A percentile compares a stretch with the other conserved stretches of the same genome.
phyloP scores from a whole-genome alignment of 2,888 invertebrate species.

The Litoditis marina region DNA sequence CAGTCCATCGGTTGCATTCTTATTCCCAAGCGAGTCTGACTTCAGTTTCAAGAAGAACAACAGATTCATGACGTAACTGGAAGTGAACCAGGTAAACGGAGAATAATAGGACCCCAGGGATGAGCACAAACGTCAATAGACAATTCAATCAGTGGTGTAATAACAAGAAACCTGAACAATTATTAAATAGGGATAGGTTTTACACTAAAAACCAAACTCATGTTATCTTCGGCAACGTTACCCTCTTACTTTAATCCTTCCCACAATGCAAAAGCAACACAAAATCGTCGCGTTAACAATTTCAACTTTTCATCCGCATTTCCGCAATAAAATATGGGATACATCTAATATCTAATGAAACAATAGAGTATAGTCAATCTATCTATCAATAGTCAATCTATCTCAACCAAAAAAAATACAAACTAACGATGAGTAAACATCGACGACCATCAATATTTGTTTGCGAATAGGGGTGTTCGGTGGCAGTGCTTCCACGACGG shows the following conservation, averaged over 20 bases:
- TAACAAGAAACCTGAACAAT: too few relatives aligned
- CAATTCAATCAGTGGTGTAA: background rate
- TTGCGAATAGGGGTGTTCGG: slow-evolving; percentile 27
- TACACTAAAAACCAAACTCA: too few relatives aligned
- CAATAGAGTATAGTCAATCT: too few relatives aligned
- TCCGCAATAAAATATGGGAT: too few relatives aligned
- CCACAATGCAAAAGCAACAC: too few relatives aligned
- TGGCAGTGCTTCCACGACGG: slow-evolving; percentile 29
- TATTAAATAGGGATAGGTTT: too few relatives aligned
- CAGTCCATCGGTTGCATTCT: slow-evolving; percentile 66
- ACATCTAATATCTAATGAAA: too few relatives aligned
- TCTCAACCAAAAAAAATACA: background rate
- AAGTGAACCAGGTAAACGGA: slow-evolving; percentile 50
- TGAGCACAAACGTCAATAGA: background rate
- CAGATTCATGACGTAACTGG: slow-evolving; percentile 82
- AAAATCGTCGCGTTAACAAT: too few relatives aligned
- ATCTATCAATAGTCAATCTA: too few relatives aligned
- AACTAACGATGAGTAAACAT: slow-evolving; percentile 40
- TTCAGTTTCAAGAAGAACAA: slow-evolving; percentile 81
- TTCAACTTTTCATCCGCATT: too few relatives aligned
- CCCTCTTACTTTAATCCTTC: too few relatives aligned
- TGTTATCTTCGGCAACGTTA: too few relatives aligned
- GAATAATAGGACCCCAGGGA: background rate
- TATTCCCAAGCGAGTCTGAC: slow-evolving; percentile 68
- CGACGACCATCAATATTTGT: slow-evolving; percentile 31